These are phyloP conservation scores for Stratiomys singularior DNA, from an alignment of 2,888 invertebrate genomes.

Conservation along the genomic window DNA sequence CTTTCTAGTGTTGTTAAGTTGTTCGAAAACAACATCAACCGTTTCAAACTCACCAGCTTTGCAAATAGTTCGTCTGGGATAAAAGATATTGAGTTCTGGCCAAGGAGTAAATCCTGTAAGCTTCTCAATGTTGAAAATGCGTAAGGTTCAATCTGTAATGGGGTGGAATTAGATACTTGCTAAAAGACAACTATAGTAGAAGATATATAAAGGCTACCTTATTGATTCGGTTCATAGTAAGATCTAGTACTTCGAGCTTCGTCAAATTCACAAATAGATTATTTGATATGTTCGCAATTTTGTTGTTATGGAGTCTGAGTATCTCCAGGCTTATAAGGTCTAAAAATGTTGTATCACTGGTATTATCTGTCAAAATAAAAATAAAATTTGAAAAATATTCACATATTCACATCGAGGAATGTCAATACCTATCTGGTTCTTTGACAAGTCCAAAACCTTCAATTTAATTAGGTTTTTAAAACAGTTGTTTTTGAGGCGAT, in stretches of 20 bases:
- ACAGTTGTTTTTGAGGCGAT: slow-evolving; percentile 66
- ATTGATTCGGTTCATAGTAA: slow-evolving; percentile 62
- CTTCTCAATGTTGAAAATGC: slow-evolving; percentile 66
- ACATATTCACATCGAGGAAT: not conserved
- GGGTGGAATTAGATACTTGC: too few relatives aligned
- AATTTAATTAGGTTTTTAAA: slow-evolving; percentile 68
- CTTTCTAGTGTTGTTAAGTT: slow-evolving; percentile 65
- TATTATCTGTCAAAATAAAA: slow-evolving; percentile 55
- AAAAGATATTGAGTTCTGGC: slow-evolving; percentile 68
- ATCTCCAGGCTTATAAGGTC: slow-evolving; percentile 60
- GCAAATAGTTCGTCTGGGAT: slow-evolving; percentile 67
- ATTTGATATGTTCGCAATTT: slow-evolving; percentile 62
- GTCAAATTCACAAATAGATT: slow-evolving; percentile 59
- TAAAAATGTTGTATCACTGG: slow-evolving; percentile 61
- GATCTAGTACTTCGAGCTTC: slow-evolving; percentile 59
- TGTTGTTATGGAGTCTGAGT: slow-evolving; percentile 67
- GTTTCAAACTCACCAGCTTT: slow-evolving; percentile 64
- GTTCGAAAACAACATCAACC: slow-evolving; percentile 70
- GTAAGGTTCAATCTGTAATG: slow-evolving; percentile 57
- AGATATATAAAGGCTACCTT: too few relatives aligned
- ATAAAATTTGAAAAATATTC: slow-evolving; percentile 33
- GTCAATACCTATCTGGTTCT: slow-evolving; percentile 70
- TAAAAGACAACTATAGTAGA: too few relatives aligned
- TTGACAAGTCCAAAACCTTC: slow-evolving; percentile 70
- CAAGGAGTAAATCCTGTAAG: slow-evolving; percentile 68